These are phyloP conservation scores for Abscondita cerata DNA, from an alignment of 2,888 invertebrate species.

Conservation along the genomic window DNA sequence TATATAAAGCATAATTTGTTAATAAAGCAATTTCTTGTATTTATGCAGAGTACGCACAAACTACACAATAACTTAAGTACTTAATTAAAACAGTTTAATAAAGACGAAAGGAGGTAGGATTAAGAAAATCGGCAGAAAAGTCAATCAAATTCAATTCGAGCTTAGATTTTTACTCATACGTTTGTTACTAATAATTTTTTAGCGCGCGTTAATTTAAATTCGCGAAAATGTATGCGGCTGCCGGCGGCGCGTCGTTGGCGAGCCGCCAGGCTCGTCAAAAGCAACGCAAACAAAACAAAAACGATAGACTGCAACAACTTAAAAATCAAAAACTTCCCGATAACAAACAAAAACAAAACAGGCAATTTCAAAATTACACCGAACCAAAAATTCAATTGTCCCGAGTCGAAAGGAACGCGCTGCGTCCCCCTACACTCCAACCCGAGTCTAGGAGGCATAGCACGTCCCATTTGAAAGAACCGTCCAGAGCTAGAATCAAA, in stretches of 20 bases:
- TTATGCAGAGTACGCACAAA: constrained; percentile 23
- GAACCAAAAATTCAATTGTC: constrained; percentile 63
- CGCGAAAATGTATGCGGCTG: constrained; percentile 81
- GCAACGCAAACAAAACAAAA: constrained; percentile 60
- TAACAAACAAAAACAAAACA: constrained; percentile 54
- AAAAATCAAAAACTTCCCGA: constrained; percentile 62
- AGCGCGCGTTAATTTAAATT: neutral
- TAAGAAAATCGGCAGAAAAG: constrained; percentile 25
- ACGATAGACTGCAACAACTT: constrained; percentile 55
- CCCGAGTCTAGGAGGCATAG: constrained; percentile 54
- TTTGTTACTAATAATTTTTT: constrained; percentile 9
- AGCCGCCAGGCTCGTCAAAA: constrained; percentile 76
- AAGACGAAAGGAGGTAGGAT: constrained; percentile 18
- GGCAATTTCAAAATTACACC: constrained; percentile 65
- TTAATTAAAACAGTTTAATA: constrained; percentile 1
- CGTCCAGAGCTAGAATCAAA: constrained; percentile 50
- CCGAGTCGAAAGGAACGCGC: constrained; percentile 59
- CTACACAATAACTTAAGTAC: constrained; percentile 20
- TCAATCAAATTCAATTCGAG: constrained; percentile 29
- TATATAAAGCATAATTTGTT: constrained; percentile 25
- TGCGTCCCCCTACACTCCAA: constrained; percentile 50
- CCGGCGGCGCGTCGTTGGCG: constrained; percentile 86
- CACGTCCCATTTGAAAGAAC: constrained; percentile 50
- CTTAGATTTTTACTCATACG: constrained; percentile 20
- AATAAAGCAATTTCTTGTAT: constrained; percentile 18